Conservation (phyloP, 2,888 invertebrate genomes). For the Eudemis profundana region DNA sequence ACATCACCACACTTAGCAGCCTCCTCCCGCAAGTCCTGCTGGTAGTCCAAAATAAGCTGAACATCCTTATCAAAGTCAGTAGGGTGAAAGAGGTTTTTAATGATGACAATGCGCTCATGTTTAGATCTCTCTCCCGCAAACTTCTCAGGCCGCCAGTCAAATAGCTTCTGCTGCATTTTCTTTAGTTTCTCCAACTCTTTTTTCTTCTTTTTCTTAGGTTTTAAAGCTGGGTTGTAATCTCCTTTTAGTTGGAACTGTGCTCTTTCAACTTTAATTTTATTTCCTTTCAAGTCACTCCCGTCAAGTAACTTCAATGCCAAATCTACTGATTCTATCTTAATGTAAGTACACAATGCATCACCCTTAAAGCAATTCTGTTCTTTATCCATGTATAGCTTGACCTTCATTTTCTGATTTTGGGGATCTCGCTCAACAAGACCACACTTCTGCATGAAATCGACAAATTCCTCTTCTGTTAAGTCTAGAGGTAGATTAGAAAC, state of each 20-base stretch:
- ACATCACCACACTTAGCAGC: slow-evolving; percentile 96
- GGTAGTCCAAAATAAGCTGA: slow-evolving; percentile 94
- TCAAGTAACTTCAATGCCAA: slow-evolving; percentile 96
- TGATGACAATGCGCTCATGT: slow-evolving; percentile 95
- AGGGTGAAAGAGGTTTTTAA: slow-evolving; percentile 97
- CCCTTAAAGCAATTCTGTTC: slow-evolving; percentile 94
- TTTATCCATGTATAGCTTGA: slow-evolving; percentile 95
- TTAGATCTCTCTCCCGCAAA: slow-evolving; percentile 93
- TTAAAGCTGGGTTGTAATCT: slow-evolving; percentile 95
- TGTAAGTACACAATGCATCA: slow-evolving; percentile 98
- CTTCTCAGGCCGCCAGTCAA: slow-evolving; percentile 99
- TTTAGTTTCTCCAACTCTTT: slow-evolving; percentile 95
- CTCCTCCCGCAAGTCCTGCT: slow-evolving; percentile 95
- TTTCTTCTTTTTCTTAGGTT: slow-evolving; percentile 95
- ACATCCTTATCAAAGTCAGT: slow-evolving; percentile 96
- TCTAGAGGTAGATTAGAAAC: slow-evolving; percentile 96
- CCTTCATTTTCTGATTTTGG: slow-evolving; percentile 91
- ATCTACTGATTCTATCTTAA: slow-evolving; percentile 98
- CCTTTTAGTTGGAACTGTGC: slow-evolving; percentile 98
- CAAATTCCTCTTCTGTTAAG: slow-evolving; percentile 94
- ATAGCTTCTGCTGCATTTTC: slow-evolving; percentile 96
- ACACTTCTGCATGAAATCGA: slow-evolving; percentile 97
- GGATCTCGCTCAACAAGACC: slow-evolving; percentile 97
- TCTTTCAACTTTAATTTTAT: slow-evolving; percentile 94
- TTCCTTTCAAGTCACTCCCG: slow-evolving; percentile 91